phyloP scores from a whole-genome alignment of 2,888 invertebrate genomes.

The Orthonychiurus folsomi region DNA sequence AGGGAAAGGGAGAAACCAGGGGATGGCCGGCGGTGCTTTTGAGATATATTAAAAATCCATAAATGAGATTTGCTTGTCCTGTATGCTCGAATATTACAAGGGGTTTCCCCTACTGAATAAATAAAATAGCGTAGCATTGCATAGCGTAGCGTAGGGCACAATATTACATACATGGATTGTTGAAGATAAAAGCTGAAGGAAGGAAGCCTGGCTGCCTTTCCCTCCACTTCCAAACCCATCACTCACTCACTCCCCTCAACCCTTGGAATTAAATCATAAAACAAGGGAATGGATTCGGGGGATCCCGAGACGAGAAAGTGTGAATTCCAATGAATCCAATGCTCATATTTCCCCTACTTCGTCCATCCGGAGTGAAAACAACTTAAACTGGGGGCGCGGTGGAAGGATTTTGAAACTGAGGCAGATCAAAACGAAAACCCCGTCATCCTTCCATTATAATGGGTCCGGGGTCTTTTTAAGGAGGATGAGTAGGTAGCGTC shows the following conservation, averaged over 20 bases:
- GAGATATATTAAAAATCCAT: constrained; percentile 31
- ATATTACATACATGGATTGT: no score
- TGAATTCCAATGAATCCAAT: no score
- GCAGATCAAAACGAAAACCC: no score
- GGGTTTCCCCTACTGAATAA: not conserved
- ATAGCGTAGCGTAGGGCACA: no score
- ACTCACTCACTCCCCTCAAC: no score
- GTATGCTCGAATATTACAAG: no score
- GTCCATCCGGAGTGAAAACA: not conserved
- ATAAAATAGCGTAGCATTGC: not conserved
- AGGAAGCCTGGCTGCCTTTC: not conserved
- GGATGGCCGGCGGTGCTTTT: constrained; percentile 24
- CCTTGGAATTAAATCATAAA: not conserved
- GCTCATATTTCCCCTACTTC: no score
- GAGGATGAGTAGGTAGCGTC: not conserved
- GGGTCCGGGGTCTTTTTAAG: not conserved
- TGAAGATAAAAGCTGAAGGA: not conserved
- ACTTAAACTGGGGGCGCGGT: not conserved
- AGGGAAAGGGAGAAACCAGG: constrained; percentile 10
- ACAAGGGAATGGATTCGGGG: no score
- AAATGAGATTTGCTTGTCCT: constrained; percentile 21
- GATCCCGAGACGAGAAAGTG: no score
- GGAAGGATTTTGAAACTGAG: not conserved
- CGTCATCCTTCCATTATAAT: not conserved
- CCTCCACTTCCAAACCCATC: not conserved